Evolutionary conservation across 1,140 invertebrate species (phyloP), one percentile per base, ranked within the genome.

Genomic region (Drosophila navojoa): DNA sequence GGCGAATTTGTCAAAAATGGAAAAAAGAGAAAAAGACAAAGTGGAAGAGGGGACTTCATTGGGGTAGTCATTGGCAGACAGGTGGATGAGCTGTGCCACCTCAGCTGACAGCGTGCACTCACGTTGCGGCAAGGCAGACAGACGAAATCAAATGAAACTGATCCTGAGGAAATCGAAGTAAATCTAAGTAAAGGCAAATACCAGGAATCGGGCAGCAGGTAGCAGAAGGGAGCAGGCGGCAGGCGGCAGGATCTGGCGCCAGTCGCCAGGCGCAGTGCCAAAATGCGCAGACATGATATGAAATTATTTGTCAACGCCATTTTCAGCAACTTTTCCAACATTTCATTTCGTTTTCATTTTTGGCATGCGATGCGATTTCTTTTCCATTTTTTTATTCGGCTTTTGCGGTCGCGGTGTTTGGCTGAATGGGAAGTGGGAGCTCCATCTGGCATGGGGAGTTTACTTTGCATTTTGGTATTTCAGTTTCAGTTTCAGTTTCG

Each of bases 291-390:
- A 90, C 85, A 90, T 89, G 85, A 85, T 89, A 89, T 89, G 85
- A 89, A 89, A 90, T 87, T 89, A 89, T 89, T 89, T 89, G 84
- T 89, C 84, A 89, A 89, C 84, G 84, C 72, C 77, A 78, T 89
- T 87, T 89, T 87, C 84, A 89, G 80, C 84, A 89, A 90, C 85
- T 89, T 90, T 89, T 72, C 67, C 69, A 87, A 80, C 84, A 87
- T 89, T 87, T 87, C 79, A 87, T 84, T 84, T 85, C 77, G 71
- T 76, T 86, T 86, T 78, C 79, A 71, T 74, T 81, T 70, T 44
- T 68, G 78, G 55, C 78, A 73, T 29, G 29, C 76, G 61, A 66
- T 13, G 29, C 38, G 66, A 13, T 73, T 75, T 80, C 70, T 66
- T 61, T 75, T 76, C 42, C 3, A 15, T 44, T 44, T 44, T 44